Evolutionary conservation across 2,888 invertebrate genomes (phyloP).

Genomic region (Calliscelio sp.): DNA sequence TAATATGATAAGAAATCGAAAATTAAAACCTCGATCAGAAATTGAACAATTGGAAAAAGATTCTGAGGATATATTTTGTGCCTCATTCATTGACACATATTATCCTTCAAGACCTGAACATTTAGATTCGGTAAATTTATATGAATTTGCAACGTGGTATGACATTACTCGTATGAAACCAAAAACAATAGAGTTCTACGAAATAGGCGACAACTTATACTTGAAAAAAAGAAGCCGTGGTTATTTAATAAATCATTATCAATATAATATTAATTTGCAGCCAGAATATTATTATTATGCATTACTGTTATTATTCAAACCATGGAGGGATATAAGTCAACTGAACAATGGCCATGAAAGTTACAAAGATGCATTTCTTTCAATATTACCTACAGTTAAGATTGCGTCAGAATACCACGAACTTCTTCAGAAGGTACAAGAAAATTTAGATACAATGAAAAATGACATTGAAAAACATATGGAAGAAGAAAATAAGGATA

Average conservation of each 20-base stretch:
- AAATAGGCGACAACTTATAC: neutral
- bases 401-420: neutral
- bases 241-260: no score
- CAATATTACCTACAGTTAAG: neutral
- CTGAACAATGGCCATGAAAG: neutral
- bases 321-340: no score
- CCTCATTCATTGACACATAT: constrained; percentile 15
- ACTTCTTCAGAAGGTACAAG: neutral
- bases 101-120: neutral
- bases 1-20: neutral
- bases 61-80: constrained; percentile 27
- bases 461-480: constrained; percentile 9
- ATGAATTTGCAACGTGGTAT: no score
- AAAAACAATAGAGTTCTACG: neutral
- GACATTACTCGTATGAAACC: no score
- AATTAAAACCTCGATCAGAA: no score
- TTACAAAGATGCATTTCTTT: neutral
- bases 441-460: constrained; percentile 1
- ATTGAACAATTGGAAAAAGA: no score
- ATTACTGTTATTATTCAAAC: constrained; percentile 10
- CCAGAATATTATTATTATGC: constrained; percentile 11
- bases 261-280: no score
- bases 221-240: constrained; percentile 15
- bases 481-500: neutral
- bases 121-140: no score